Evolutionary conservation across 2,888 invertebrate species (phyloP), one percentile per base, ranked within the genome.

Genomic region (Desoria tigrina): DNA sequence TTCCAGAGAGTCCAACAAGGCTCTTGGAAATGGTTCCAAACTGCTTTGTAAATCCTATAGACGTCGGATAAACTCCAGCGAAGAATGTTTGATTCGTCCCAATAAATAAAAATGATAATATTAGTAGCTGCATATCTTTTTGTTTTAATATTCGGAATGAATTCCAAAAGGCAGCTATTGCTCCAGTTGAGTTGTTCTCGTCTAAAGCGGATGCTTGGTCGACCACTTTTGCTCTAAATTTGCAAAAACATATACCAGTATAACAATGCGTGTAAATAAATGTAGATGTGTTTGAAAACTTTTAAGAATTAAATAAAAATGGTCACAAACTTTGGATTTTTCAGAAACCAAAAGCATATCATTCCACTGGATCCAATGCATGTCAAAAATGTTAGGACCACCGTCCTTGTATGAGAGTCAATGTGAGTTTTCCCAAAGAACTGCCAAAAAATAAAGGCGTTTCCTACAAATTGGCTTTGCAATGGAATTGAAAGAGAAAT

Each of bases 31-130:
- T 85, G 7, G 86, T 85, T 0, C 90, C 90, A 79, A 96, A 88
- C 4, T 84, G 81, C 60, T 84, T 79, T 0, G 94, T 96, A 79
- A 92, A 92, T 24, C 64, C 71, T 71, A 99, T 88, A 74, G 92
- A 88, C 0, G 94, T 86, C 37, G 95, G 92, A 82, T 97, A 99
- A 1, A 99, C 94, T 0, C 94, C 94, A 78, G 94, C 94, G 83
- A 91, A 95, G 84, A 97, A 97, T 0, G 95, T 94, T 50, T 95
- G 80, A 79, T 93, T 94, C 61, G 96, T 81, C 21, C 98, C 94
- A 92, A 79, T 28, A 63, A 64, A 70, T 50, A 73, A 63, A 80
- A 96, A 97, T 0, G 91, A 88, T 63, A 92, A 80, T 72, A 90
- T 88, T 21, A 98, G 83, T 14, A 94, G 79, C 49, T 93, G 77